These are phyloP conservation scores for Gorsachius goisagi DNA, from an alignment of 2,113 vertebrate species.

Conservation along the genomic window DNA sequence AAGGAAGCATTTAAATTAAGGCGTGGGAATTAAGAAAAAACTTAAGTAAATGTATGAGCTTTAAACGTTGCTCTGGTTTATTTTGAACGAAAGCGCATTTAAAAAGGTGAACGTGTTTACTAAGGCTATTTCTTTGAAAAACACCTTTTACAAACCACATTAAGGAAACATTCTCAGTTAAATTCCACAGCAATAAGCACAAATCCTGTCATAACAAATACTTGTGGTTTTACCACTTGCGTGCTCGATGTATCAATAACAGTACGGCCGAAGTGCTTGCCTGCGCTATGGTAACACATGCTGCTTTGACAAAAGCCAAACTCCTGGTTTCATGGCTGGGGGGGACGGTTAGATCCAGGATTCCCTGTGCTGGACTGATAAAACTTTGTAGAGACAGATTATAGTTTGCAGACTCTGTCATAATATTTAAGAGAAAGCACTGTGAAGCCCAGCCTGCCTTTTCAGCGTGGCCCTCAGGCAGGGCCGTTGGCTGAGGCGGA, in stretches of 20 bases:
- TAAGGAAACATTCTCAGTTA: background rate
- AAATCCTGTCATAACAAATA: background rate
- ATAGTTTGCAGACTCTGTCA: background rate
- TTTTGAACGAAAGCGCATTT: slow-evolving; percentile 12
- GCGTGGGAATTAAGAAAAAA: background rate
- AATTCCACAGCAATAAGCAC: background rate
- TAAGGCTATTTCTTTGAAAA: slow-evolving; percentile 3
- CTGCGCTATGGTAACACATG: background rate
- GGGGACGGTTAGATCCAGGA: background rate
- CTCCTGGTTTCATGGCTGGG: background rate
- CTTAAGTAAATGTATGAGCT: background rate
- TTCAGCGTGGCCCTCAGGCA: background rate
- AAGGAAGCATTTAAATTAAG: background rate
- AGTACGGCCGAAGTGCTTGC: background rate
- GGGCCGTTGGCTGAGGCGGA: background rate
- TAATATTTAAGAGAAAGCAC: background rate
- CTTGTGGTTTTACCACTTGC: background rate
- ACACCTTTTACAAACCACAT: background rate
- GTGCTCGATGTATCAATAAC: background rate
- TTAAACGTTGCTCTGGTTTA: slow-evolving; percentile 32
- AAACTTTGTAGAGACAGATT: background rate
- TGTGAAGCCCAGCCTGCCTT: background rate
- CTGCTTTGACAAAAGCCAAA: background rate
- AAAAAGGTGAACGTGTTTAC: background rate
- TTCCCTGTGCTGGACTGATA: background rate